phyloP scores from a whole-genome alignment of 2,888 invertebrate genomes.

The Parochlus steinenii region DNA sequence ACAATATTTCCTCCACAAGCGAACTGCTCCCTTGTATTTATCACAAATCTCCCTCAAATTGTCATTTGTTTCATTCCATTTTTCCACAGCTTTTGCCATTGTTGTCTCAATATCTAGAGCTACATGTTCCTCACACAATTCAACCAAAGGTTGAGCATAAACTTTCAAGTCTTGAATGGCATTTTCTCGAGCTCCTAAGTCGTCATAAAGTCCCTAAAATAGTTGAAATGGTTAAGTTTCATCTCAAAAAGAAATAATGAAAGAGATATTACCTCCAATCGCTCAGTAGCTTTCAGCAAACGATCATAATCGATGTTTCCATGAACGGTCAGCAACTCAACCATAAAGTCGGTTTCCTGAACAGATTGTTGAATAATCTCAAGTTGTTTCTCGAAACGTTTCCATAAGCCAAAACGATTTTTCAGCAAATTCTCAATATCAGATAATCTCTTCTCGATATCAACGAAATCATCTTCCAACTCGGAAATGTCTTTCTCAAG shows the following conservation, averaged over 20 bases:
- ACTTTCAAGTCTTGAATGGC: constrained; percentile 51
- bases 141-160: constrained; percentile 55
- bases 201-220: constrained; percentile 53
- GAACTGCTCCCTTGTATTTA: constrained; percentile 64
- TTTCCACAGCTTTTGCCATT: constrained; percentile 59
- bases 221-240: not conserved
- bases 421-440: constrained; percentile 47
- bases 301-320: constrained; percentile 73
- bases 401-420: constrained; percentile 52
- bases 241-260: not conserved
- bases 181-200: constrained; percentile 55
- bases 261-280: constrained; percentile 49
- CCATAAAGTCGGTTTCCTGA: constrained; percentile 75
- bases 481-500: constrained; percentile 61
- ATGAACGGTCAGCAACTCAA: constrained; percentile 66
- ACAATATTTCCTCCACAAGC: constrained; percentile 64
- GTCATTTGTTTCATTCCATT: constrained; percentile 64
- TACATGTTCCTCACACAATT: constrained; percentile 50
- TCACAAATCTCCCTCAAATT: constrained; percentile 59
- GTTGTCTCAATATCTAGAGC: constrained; percentile 56
- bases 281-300: constrained; percentile 64
- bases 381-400: constrained; percentile 57
- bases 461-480: constrained; percentile 55
- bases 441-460: constrained; percentile 52
- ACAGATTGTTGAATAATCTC: constrained; percentile 68